Evolutionary conservation across 2,797 vertebrate species (phyloP).

Genomic region (Pseudochirops cupreus): DNA sequence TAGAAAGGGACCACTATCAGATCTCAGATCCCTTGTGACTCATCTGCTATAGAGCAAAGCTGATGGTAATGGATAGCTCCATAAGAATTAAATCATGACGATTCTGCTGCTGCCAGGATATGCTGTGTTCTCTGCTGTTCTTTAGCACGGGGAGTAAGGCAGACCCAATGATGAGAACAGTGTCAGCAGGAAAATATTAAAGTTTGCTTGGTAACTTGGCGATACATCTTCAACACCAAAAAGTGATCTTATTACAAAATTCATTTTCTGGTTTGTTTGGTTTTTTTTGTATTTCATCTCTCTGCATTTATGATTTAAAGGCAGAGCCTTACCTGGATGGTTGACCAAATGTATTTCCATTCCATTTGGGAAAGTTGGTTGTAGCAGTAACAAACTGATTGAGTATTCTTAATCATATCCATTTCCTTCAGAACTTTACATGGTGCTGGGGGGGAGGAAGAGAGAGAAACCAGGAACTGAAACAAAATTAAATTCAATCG

Average conservation of each 20-base stretch:
- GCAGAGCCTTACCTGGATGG: constrained; percentile 80
- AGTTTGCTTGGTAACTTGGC: not conserved
- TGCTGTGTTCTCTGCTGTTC: not conserved
- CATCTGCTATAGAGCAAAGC: not conserved
- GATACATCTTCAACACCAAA: constrained; percentile 5
- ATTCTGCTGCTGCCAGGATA: not conserved
- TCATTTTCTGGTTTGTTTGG: not conserved
- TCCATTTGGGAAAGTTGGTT: constrained; percentile 76
- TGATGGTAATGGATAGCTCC: not conserved
- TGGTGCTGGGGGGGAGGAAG: constrained; percentile 67
- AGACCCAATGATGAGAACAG: not conserved
- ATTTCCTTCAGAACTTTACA: constrained; percentile 82
- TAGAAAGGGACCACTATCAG: not conserved
- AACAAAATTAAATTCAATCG: not conserved
- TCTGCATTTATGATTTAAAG: constrained; percentile 16
- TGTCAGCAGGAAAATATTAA: not conserved
- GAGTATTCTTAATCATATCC: constrained; percentile 69
- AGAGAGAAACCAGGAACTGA: constrained; percentile 29
- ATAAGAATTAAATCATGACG: not conserved
- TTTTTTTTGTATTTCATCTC: constrained; percentile 8
- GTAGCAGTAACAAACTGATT: constrained; percentile 84
- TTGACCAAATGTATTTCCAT: constrained; percentile 84
- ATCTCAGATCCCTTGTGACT: not conserved
- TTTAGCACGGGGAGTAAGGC: not conserved
- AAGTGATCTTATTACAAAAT: not conserved